Conservation (phyloP, 2,113 vertebrate species). For the Sinocyclocheilus anophthalmus region DNA sequence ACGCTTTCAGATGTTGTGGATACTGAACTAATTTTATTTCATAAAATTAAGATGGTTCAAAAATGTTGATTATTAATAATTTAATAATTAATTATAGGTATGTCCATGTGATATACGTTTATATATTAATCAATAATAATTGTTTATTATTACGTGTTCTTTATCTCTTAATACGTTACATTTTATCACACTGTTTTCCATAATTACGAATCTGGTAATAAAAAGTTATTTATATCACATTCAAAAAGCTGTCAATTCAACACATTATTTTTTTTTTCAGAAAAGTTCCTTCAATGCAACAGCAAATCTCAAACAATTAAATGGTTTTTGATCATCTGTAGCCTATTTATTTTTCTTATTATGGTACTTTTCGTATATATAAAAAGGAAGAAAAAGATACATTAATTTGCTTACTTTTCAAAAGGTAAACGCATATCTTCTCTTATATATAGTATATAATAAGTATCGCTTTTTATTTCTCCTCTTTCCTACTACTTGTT, state of each 20-base stretch:
- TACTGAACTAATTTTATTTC: no score
- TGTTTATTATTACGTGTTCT: background rate
- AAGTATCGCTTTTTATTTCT: no score
- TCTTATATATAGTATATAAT: no score
- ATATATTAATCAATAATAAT: no score
- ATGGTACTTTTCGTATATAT: background rate
- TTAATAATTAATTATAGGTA: background rate
- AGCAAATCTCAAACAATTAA: background rate
- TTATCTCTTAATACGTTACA: background rate
- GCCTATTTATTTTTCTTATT: background rate
- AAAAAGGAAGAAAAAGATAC: no score
- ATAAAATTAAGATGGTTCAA: background rate
- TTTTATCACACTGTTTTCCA: background rate
- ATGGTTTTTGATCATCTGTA: background rate
- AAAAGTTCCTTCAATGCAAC: background rate
- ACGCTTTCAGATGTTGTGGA: background rate
- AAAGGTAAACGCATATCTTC: background rate
- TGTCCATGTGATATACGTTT: no score
- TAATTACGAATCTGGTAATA: background rate
- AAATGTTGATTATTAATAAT: background rate
- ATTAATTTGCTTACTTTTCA: background rate
- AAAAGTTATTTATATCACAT: background rate
- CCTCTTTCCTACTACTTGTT: no score
- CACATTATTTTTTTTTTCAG: background rate
- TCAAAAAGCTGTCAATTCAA: background rate